phyloP scores from a whole-genome alignment of 2,113 vertebrate species.

The Paradisaea rubra region DNA sequence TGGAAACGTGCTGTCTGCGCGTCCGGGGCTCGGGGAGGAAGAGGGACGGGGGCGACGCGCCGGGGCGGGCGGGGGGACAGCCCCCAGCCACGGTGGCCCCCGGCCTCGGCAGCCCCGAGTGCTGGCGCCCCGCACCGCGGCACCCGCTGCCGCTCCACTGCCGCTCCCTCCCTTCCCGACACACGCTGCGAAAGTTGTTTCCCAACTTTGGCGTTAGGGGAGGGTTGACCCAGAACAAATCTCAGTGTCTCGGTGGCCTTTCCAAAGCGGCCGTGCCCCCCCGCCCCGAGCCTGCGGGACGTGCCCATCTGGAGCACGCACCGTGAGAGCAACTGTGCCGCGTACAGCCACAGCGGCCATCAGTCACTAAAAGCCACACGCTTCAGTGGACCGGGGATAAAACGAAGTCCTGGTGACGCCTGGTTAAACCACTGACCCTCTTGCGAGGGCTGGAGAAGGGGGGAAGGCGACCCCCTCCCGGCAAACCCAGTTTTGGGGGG shows the following conservation, averaged over 20 bases:
- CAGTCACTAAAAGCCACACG: constrained; percentile 45
- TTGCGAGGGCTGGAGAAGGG: background rate
- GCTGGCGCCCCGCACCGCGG: background rate
- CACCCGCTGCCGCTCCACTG: background rate
- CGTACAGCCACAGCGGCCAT: constrained; percentile 14
- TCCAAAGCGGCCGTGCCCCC: background rate
- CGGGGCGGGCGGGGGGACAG: background rate
- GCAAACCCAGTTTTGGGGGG: background rate
- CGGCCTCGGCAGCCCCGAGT: background rate
- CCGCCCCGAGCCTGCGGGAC: constrained; percentile 23
- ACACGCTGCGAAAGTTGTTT: constrained; percentile 21
- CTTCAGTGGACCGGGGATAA: constrained; percentile 41
- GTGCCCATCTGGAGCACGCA: constrained; percentile 48
- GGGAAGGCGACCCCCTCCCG: background rate
- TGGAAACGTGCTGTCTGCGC: constrained; percentile 55
- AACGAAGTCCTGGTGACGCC: constrained; percentile 46
- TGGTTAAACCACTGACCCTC: constrained; percentile 52
- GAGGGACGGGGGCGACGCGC: background rate
- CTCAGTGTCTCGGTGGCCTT: constrained; percentile 33
- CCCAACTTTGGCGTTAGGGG: constrained; percentile 21
- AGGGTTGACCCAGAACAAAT: constrained; percentile 41
- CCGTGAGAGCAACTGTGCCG: constrained; percentile 40
- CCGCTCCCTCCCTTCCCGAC: background rate
- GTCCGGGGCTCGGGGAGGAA: background rate
- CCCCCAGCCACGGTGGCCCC: background rate